Evolutionary conservation across 2,113 vertebrate species (phyloP).

Genomic region (Periophthalmodon schlosseri): DNA sequence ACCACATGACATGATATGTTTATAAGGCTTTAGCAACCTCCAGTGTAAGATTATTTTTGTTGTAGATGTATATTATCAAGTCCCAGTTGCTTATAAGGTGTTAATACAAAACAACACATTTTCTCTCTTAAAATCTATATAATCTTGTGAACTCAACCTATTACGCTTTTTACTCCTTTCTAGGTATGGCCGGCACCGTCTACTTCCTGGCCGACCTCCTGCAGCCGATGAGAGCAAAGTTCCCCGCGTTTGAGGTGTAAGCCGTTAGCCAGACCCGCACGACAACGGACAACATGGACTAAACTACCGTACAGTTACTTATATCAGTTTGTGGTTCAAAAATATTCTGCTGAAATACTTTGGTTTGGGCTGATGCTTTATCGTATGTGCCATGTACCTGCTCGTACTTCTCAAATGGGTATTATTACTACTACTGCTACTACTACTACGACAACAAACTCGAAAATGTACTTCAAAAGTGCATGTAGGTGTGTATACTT

Average conservation of each 20-base stretch:
- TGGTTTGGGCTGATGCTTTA: neutral
- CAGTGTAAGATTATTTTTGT: no score
- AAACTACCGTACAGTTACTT: constrained; percentile 34
- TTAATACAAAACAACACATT: no score
- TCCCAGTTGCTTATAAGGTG: no score
- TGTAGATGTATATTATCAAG: no score
- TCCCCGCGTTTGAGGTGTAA: constrained; percentile 89
- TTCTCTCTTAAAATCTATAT: no score
- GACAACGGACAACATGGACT: constrained; percentile 39
- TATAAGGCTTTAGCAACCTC: no score
- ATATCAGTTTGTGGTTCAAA: neutral
- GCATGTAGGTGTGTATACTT: neutral
- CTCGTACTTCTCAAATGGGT: constrained; percentile 3
- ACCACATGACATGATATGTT: no score
- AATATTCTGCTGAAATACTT: neutral
- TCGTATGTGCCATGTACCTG: constrained; percentile 21
- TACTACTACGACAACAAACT: neutral
- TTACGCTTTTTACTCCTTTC: constrained; percentile 6
- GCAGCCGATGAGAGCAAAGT: constrained; percentile 86
- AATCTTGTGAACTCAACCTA: neutral
- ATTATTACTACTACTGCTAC: neutral
- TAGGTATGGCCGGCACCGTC: constrained; percentile 97
- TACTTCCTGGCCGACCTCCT: constrained; percentile 94
- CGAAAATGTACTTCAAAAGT: neutral
- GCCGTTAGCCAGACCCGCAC: neutral